Evolutionary conservation across 2,113 vertebrate genomes (phyloP).

Genomic region (Apaloderma vittatum): DNA sequence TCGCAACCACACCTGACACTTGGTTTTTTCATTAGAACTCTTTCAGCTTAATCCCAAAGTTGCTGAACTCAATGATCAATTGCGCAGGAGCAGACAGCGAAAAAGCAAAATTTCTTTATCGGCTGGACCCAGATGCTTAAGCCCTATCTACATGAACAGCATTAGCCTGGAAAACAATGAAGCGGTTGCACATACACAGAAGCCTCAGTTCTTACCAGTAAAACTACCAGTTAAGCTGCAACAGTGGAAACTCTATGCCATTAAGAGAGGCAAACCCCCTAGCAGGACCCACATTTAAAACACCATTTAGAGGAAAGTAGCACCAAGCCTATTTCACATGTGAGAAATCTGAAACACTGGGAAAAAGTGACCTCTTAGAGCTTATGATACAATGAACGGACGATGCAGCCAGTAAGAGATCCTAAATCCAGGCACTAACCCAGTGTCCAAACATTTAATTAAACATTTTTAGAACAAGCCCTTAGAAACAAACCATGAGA

Average conservation of each 20-base stretch:
- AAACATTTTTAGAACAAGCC: background rate
- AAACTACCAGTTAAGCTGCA: background rate
- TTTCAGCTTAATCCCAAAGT: background rate
- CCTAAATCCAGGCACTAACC: background rate
- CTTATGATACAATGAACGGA: background rate
- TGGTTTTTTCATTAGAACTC: background rate
- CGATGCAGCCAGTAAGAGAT: background rate
- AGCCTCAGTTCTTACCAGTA: background rate
- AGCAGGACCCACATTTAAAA: background rate
- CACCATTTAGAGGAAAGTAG: background rate
- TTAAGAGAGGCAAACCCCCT: background rate
- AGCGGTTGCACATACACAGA: background rate
- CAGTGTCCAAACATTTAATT: background rate
- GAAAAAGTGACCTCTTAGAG: background rate
- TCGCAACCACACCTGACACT: background rate
- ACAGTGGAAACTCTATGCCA: background rate
- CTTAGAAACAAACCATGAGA: background rate
- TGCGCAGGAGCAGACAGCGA: background rate
- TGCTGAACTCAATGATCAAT: background rate
- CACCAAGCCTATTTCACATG: background rate
- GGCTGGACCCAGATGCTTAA: background rate
- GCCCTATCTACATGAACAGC: background rate
- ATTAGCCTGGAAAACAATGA: background rate
- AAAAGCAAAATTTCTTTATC: background rate
- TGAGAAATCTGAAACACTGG: background rate